phyloP scores from a whole-genome alignment of 2,888 invertebrate genomes.

The Rhopalosiphum nymphaeae region DNA sequence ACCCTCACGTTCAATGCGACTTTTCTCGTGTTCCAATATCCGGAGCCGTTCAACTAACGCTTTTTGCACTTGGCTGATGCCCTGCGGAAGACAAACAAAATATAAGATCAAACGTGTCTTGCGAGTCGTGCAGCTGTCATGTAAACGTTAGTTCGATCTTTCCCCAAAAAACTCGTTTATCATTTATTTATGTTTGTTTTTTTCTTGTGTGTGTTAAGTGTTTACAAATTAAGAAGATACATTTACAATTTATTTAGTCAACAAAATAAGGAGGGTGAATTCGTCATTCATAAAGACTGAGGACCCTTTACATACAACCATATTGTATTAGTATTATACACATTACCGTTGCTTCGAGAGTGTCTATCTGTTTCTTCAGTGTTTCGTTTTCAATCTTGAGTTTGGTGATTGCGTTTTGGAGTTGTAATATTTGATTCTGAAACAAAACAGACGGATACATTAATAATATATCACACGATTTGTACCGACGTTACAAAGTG shows the following conservation, averaged over 20 bases:
- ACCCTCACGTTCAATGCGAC: conserved; percentile 76
- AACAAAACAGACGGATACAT: conserved; percentile 67
- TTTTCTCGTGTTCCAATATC: conserved; percentile 75
- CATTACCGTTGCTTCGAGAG: conserved; percentile 68
- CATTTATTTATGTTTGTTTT: background rate
- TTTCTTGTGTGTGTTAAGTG: background rate
- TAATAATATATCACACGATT: background rate
- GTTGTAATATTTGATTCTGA: conserved; percentile 81
- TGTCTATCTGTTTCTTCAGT: conserved; percentile 75
- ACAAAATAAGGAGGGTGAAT: background rate
- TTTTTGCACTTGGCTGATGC: conserved; percentile 70
- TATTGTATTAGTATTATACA: background rate
- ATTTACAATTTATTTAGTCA: background rate
- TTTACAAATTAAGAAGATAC: background rate
- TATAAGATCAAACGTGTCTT: background rate
- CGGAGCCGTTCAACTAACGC: conserved; percentile 74
- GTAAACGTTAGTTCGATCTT: background rate
- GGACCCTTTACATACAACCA: background rate
- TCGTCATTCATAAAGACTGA: background rate
- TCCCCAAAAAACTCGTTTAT: background rate
- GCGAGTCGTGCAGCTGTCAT: background rate
- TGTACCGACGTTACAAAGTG: background rate
- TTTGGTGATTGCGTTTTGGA: conserved; percentile 78
- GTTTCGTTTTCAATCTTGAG: conserved; percentile 80
- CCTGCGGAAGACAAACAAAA: conserved; percentile 51